These are phyloP conservation scores for Brachyistius frenatus DNA, from an alignment of 2,113 vertebrate species.

Conservation along the genomic window DNA sequence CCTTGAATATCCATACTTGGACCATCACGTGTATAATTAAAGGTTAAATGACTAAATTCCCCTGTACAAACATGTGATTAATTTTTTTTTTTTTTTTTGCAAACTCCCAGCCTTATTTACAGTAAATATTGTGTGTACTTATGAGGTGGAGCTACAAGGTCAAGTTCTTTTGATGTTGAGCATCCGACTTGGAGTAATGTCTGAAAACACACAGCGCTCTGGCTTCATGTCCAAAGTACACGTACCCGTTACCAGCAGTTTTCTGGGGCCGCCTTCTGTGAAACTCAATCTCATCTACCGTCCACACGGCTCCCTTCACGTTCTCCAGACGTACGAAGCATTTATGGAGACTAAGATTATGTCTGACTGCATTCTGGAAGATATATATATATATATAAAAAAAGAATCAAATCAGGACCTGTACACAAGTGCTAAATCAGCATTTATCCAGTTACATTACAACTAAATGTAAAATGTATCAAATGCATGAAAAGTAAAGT, in stretches of 20 bases:
- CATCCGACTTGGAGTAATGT: conserved; percentile 3
- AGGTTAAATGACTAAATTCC: background rate
- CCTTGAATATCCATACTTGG: background rate
- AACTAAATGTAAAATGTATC: background rate
- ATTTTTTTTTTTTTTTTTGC: background rate
- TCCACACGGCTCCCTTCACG: conserved; percentile 89
- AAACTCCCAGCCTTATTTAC: conserved; percentile 39
- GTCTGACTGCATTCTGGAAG: conserved; percentile 85
- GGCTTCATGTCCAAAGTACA: background rate
- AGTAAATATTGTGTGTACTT: conserved; percentile 47
- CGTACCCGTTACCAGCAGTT: conserved; percentile 91
- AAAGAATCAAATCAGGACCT: background rate
- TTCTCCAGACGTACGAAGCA: conserved; percentile 86
- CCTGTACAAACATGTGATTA: background rate
- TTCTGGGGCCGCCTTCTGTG: conserved; percentile 99
- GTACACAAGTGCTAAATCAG: background rate
- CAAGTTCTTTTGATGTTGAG: conserved; percentile 17
- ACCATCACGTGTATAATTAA: background rate
- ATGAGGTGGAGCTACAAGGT: conserved; percentile 38
- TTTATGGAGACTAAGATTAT: conserved; percentile 87
- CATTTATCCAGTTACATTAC: background rate
- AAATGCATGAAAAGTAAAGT: background rate
- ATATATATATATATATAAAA: background rate
- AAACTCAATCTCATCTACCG: conserved; percentile 98
- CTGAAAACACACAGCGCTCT: background rate